A percentile compares a stretch with the other conserved stretches of the same genome.
These are phyloP conservation scores for Automeris io DNA, from an alignment of 2,888 invertebrate species.

Conservation along the genomic window DNA sequence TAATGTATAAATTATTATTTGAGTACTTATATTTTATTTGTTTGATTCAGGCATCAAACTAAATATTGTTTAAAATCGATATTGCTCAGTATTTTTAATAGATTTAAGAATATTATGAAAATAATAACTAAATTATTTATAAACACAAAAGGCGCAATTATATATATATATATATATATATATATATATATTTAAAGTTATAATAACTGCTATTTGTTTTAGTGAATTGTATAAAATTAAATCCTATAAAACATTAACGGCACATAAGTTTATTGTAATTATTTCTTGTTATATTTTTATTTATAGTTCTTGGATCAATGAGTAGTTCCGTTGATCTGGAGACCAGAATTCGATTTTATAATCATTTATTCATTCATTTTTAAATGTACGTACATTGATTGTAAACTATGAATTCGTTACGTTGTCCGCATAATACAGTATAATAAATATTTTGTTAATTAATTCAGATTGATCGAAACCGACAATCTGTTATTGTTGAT, in stretches of 20 bases:
- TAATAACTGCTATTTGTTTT: conserved; percentile 43
- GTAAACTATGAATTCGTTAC: not conserved
- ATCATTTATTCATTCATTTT: conserved; percentile 34
- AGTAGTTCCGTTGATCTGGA: conserved; percentile 40
- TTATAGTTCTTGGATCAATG: conserved; percentile 36
- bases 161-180: too few relatives aligned
- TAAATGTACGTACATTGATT: conserved; percentile 22
- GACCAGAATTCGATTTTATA: conserved; percentile 48
- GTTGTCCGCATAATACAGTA: conserved; percentile 19
- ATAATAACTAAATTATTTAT: conserved; percentile 63
- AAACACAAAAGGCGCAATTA: conserved; percentile 48
- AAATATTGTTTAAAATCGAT: conserved; percentile 59
- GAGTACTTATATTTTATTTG: conserved; percentile 48
- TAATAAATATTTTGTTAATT: conserved; percentile 42
- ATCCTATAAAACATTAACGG: conserved; percentile 22
- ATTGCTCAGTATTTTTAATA: conserved; percentile 75
- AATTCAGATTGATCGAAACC: conserved; percentile 37
- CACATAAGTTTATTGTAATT: conserved; percentile 24
- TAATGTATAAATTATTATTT: conserved; percentile 48
- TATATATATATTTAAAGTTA: too few relatives aligned
- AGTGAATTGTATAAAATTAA: conserved; percentile 35
- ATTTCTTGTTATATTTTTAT: conserved; percentile 29
- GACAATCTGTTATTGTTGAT: conserved; percentile 65
- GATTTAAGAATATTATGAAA: conserved; percentile 61
- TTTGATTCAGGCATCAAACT: conserved; percentile 36